Conservation (phyloP, 2,113 vertebrate genomes). For the Perca fluviatilis region DNA sequence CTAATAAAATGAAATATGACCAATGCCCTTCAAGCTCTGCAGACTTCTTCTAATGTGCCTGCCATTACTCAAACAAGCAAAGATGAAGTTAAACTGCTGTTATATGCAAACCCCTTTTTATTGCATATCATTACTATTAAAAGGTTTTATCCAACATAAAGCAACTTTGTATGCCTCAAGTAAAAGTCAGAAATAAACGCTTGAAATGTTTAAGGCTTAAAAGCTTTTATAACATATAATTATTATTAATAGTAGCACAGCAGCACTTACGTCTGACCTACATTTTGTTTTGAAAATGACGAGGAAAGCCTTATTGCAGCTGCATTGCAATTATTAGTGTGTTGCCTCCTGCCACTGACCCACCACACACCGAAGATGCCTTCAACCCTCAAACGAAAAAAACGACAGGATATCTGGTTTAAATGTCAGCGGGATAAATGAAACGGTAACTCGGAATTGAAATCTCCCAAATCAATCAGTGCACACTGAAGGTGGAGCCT, state of each 20-base stretch:
- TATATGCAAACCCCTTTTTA: neutral
- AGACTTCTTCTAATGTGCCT: neutral
- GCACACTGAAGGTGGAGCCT: slow-evolving; percentile 8
- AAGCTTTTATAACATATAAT: neutral
- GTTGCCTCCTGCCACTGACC: neutral
- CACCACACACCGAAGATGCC: neutral
- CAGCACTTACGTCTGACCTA: neutral
- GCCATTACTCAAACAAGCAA: neutral
- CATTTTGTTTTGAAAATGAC: neutral
- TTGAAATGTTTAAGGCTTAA: neutral
- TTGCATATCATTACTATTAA: neutral
- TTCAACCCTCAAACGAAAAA: neutral
- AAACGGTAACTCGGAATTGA: slow-evolving; percentile 26
- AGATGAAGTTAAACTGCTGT: neutral
- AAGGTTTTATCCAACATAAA: slow-evolving; percentile 14
- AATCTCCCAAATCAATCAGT: slow-evolving; percentile 38
- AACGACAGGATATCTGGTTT: neutral
- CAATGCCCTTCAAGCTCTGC: neutral
- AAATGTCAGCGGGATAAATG: slow-evolving; percentile 42
- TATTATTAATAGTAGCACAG: neutral
- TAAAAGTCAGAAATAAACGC: neutral
- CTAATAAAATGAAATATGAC: too few species aligned
- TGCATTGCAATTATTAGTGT: neutral
- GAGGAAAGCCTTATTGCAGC: neutral
- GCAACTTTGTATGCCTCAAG: neutral